phyloP scores from a whole-genome alignment of 2,888 invertebrate genomes.

The Drosophila emarginata region DNA sequence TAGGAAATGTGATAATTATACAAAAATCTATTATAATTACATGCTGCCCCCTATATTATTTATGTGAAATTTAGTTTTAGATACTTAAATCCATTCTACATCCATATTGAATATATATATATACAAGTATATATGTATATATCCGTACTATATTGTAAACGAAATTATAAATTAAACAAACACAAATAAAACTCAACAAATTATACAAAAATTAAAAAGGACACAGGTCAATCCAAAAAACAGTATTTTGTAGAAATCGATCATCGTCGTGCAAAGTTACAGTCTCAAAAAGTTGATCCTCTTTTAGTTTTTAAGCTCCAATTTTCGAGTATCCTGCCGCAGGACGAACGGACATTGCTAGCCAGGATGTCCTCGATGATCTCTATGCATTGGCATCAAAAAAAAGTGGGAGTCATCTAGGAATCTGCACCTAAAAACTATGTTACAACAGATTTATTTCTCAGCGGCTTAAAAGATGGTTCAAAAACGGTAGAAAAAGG shows the following conservation, averaged over 20 bases:
- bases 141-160: not conserved
- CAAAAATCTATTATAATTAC: slow-evolving; percentile 42
- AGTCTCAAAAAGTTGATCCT: not conserved
- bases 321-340: not conserved
- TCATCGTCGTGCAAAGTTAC: not conserved
- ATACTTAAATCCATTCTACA: not conserved
- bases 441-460: too few species aligned
- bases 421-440: too few species aligned
- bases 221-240: too few species aligned
- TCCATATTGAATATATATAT: not conserved
- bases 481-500: too few species aligned
- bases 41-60: slow-evolving; percentile 11
- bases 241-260: too few species aligned
- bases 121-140: not conserved
- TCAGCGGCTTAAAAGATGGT: too few species aligned
- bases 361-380: not conserved
- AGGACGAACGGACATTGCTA: not conserved
- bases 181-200: not conserved
- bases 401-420: not conserved
- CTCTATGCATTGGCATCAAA: not conserved
- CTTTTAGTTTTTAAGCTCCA: not conserved
- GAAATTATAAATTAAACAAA: not conserved
- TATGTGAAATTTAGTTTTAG: slow-evolving; percentile 2
- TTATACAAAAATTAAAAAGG: too few species aligned
- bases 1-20: slow-evolving; percentile 72